A percentile compares a stretch with the other conserved stretches of the same genome.
Evolutionary conservation across 2,797 vertebrate species (phyloP).

Genomic region (Hirundo rustica): DNA sequence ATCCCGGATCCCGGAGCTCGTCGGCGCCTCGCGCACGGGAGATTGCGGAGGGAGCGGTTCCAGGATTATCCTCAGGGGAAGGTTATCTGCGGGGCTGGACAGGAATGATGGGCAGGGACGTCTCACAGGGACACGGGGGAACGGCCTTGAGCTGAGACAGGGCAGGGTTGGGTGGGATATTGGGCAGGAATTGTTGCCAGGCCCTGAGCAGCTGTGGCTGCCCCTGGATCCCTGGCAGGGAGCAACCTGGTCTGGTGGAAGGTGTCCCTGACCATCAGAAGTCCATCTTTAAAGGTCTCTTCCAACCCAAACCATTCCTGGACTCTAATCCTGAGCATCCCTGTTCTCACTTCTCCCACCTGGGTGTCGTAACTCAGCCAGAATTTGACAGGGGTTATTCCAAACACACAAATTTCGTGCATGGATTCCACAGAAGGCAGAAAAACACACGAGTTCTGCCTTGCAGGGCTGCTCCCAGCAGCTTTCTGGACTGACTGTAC

Average conservation of each 20-base stretch:
- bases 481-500: not conserved
- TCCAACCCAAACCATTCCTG: not conserved
- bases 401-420: fast-evolving
- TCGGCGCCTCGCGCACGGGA: fast-evolving
- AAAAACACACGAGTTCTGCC: not conserved
- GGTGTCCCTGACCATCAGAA: not conserved
- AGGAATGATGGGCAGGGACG: not conserved
- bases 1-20: not conserved
- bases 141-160: not conserved
- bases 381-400: not conserved
- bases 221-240: not conserved
- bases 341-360: not conserved
- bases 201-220: not conserved
- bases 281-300: fast-evolving
- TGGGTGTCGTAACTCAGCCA: not conserved
- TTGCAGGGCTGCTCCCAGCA: not conserved
- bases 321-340: not conserved
- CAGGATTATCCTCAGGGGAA: not conserved
- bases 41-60: not conserved
- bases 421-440: not conserved
- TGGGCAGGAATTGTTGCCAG: fast-evolving
- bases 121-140: too few species aligned
- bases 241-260: fast-evolving
- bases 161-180: fast-evolving
- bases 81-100: too few species aligned